Evolutionary conservation across 2,113 vertebrate species (phyloP), one percentile per base, ranked within the genome.

Genomic region (Phaethornis superciliosus): DNA sequence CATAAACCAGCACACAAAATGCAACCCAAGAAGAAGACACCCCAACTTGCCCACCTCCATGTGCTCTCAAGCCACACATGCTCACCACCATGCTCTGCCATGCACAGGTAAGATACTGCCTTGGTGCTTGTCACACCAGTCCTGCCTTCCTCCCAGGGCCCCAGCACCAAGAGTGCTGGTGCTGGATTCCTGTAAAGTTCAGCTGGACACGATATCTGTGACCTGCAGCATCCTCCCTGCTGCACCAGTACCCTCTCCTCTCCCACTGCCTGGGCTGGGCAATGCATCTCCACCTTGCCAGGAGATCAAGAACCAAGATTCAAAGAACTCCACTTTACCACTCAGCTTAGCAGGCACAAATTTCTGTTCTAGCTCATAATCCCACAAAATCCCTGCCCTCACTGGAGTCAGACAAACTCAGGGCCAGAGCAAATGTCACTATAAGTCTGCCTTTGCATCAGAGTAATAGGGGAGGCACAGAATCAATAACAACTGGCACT

Each of bases 131-230:
- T 44, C 18, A 35, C 58, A 28, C 20, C 3, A 5, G 44, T 42
- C 76, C 63, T 74, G 68, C 32, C 10, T 55, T 85, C 26, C 59
- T 68, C 33, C 20, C 3, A 0, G 10, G 33, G n/a, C 47, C 47
- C 42, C 65, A 51, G 60, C 60, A 37, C 49, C 1, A 1, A 20
- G n/a, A 4, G 9, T 7, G 2, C 4, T 54, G 35, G 8, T 44
- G 60, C 52, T 63, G 67, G n/a, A 51, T 63, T 88, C 63, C 52
- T n/a, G 12, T 44, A 15, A 44, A 7, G 12, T 22, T 62, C 58
- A 52, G 22, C 42, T 6, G 19, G 18, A 47, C 27, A 10, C 49
- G 52, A 69, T 19, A 55, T 9, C 37, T 17, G 6, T 55, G 49
- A 81, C 28, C 42, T 44, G 32, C 40, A 81, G 55, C 15, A 44